A percentile compares a stretch with the other conserved stretches of the same genome.
Evolutionary conservation across 2,113 vertebrate genomes (phyloP).

Genomic region (Neotragus pygmaeus): DNA sequence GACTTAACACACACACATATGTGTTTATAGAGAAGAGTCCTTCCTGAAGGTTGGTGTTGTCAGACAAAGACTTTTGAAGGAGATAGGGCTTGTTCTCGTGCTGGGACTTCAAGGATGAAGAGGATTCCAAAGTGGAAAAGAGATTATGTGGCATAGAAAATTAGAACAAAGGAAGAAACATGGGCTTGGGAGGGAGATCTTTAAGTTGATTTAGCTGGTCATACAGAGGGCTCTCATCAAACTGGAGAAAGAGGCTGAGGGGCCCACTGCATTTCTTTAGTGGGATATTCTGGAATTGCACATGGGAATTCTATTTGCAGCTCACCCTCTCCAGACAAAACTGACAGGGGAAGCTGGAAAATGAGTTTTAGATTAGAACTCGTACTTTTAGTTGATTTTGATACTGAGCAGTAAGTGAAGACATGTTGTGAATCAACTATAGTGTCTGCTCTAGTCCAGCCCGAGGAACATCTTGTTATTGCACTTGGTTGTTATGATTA

Average conservation of each 20-base stretch:
- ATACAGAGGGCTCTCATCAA: fast-evolving
- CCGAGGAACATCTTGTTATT: neutral
- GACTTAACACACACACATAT: neutral
- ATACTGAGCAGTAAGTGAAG: neutral
- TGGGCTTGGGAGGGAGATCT: neutral
- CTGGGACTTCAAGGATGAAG: neutral
- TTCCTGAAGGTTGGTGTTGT: neutral
- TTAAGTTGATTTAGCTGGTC: neutral
- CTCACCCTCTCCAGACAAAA: neutral
- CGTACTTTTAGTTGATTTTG: neutral
- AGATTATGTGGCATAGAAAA: neutral
- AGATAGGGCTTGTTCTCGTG: neutral
- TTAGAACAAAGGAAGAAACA: neutral
- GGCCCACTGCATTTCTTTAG: too few relatives aligned
- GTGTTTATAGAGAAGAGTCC: neutral
- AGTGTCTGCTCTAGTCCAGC: neutral
- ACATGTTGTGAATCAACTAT: neutral
- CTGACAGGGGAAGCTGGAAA: neutral
- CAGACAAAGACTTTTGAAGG: neutral
- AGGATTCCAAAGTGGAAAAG: neutral
- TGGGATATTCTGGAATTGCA: neutral
- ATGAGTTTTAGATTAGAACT: neutral
- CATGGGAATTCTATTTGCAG: neutral
- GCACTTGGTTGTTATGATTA: neutral
- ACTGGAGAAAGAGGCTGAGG: neutral